phyloP scores from a whole-genome alignment of 2,888 invertebrate genomes.

The Nezara viridula region DNA sequence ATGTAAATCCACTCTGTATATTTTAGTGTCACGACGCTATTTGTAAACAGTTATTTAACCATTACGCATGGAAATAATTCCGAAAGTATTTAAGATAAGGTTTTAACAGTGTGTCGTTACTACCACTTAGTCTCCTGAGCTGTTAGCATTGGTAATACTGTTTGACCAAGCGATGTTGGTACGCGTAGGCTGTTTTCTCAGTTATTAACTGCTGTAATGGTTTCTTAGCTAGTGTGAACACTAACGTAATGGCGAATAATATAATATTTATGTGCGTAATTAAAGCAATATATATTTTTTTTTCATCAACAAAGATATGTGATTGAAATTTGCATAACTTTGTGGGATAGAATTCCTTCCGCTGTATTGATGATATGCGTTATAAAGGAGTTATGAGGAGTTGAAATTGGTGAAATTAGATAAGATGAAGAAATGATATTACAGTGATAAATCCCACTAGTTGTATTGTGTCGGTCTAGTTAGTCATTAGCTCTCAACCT shows the following conservation, averaged over 20 bases:
- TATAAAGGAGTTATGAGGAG: too few species aligned
- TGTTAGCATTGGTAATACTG: background rate
- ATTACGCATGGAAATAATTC: background rate
- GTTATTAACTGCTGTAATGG: background rate
- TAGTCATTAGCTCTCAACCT: too few species aligned
- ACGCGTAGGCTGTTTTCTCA: background rate
- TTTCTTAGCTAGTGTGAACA: background rate
- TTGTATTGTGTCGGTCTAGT: too few species aligned
- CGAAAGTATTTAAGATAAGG: background rate
- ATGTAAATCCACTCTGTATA: background rate
- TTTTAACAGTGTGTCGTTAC: background rate
- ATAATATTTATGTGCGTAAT: too few species aligned
- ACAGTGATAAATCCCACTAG: too few species aligned
- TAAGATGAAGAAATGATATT: too few species aligned
- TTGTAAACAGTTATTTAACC: background rate
- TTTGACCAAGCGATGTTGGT: background rate
- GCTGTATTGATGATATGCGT: too few species aligned
- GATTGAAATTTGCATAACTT: too few species aligned
- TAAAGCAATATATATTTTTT: too few species aligned
- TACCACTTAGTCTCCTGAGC: background rate
- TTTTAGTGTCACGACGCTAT: background rate
- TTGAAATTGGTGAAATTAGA: too few species aligned
- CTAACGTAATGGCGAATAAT: background rate
- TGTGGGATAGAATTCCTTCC: too few species aligned
- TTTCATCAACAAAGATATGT: too few species aligned